phyloP scores from a whole-genome alignment of 2,113 vertebrate genomes.

The Columba livia region DNA sequence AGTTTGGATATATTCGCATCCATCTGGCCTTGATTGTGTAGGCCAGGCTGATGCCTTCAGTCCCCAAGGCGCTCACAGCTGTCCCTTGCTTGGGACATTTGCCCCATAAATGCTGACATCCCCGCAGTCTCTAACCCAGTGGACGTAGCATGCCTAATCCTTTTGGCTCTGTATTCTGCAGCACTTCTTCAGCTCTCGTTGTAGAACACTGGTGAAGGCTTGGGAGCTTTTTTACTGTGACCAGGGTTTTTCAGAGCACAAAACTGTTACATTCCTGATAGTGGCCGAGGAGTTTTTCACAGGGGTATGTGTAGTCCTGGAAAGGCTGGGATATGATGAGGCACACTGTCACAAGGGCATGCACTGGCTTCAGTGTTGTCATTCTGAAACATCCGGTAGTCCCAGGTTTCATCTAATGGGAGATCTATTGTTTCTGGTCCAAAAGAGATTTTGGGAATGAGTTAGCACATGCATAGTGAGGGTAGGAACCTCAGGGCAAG shows the following conservation, averaged over 20 bases:
- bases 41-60: background rate
- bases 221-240: background rate
- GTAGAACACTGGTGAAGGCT: background rate
- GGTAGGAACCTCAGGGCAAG: background rate
- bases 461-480: background rate
- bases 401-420: background rate
- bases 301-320: background rate
- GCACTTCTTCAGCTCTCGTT: background rate
- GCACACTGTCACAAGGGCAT: background rate
- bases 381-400: background rate
- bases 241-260: background rate
- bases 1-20: background rate
- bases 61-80: background rate
- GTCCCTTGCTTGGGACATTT: background rate
- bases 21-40: accelerated
- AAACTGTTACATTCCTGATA: background rate
- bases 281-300: background rate
- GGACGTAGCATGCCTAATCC: background rate
- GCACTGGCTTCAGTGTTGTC: accelerated
- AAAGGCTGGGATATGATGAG: background rate
- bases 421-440: background rate
- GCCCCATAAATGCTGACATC: accelerated
- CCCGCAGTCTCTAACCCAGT: background rate
- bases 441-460: background rate
- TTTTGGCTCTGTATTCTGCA: background rate